Evolutionary conservation across 2,113 vertebrate species (phyloP).

Genomic region (Pluvianellus socialis): DNA sequence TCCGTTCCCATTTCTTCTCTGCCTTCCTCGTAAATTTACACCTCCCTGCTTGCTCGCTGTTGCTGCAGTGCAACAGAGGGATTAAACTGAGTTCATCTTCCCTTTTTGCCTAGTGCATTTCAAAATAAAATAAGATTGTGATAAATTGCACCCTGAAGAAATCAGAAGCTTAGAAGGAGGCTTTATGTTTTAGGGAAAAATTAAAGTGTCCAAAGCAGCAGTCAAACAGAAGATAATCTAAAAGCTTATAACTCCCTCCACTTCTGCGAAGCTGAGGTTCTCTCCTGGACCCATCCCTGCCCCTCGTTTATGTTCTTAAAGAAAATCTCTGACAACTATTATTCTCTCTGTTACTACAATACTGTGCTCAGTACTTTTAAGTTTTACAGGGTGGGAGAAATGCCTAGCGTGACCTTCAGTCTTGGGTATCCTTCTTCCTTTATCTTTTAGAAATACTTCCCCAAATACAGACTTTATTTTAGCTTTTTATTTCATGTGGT

Average conservation of each 20-base stretch:
- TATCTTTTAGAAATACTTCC: conserved; percentile 8
- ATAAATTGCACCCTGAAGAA: conserved; percentile 30
- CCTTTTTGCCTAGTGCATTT: conserved; percentile 16
- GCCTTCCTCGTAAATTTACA: neutral
- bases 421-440: neutral
- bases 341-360: neutral
- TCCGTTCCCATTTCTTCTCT: neutral
- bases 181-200: conserved; percentile 30
- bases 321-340: neutral
- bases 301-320: neutral
- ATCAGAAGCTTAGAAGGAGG: neutral
- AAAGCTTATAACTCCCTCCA: neutral
- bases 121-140: neutral
- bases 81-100: conserved; percentile 28
- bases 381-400: neutral
- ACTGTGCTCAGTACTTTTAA: neutral
- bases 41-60: neutral
- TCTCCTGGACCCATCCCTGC: neutral
- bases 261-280: neutral
- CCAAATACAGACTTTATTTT: neutral
- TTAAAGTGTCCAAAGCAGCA: neutral
- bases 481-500: conserved; percentile 16
- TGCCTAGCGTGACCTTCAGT: neutral
- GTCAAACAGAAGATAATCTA: conserved; percentile 20
- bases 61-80: neutral